phyloP scores from a whole-genome alignment of 2,797 vertebrate species.

The Pseudopleuronectes americanus region DNA sequence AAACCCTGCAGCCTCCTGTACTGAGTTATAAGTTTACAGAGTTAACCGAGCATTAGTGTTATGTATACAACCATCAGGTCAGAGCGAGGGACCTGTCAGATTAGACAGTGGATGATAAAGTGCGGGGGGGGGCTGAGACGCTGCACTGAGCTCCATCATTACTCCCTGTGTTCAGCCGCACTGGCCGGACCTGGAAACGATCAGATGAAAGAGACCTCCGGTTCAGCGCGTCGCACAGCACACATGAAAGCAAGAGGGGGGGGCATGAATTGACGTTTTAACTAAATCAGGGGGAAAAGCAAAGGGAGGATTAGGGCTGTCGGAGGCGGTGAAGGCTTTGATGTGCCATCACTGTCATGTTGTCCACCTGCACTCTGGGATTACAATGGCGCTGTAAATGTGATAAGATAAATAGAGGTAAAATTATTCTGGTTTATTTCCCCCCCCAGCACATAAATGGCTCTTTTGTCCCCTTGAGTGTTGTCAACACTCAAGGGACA shows the following conservation, averaged over 20 bases:
- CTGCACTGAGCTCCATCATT: constrained; percentile 68
- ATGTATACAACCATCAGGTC: constrained; percentile 77
- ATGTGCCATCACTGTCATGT: constrained; percentile 76
- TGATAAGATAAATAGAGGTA: constrained; percentile 65
- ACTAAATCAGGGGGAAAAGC: constrained; percentile 76
- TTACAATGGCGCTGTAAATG: constrained; percentile 71
- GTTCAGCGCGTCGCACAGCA: constrained; percentile 62
- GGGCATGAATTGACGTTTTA: constrained; percentile 78
- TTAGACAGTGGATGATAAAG: constrained; percentile 74
- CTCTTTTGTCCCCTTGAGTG: too few species aligned
- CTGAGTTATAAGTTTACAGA: constrained; percentile 79
- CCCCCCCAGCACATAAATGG: constrained; percentile 28
- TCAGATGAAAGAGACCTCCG: constrained; percentile 81
- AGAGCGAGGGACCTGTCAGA: constrained; percentile 78
- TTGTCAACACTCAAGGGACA: constrained; percentile 41
- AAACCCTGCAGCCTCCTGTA: constrained; percentile 47
- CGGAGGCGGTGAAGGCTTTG: constrained; percentile 68
- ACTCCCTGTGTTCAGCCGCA: constrained; percentile 68
- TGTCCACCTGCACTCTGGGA: constrained; percentile 68
- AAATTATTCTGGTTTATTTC: constrained; percentile 62
- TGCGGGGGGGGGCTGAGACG: constrained; percentile 41
- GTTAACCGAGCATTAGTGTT: constrained; percentile 74
- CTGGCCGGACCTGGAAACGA: constrained; percentile 78
- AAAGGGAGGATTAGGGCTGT: constrained; percentile 71
- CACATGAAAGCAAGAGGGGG: constrained; percentile 79